Evolutionary conservation across 92 coral and sea anemone species (phyloP), one percentile per base, ranked within the genome.

Genomic region (Epizoanthus stellaris): DNA sequence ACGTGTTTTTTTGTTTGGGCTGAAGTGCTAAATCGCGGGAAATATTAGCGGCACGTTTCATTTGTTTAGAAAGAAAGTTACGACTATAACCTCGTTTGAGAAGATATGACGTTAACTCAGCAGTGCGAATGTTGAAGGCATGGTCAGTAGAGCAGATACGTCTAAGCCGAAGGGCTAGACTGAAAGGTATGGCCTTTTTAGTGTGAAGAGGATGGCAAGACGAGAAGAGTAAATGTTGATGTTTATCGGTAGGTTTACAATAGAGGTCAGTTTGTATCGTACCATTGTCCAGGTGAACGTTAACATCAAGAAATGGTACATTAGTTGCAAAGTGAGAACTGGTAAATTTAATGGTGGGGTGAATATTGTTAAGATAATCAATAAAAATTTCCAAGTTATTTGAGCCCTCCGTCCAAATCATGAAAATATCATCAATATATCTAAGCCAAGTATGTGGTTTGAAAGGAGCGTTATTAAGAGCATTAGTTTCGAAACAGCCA

Each of bases 101-200:
- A 39, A 85, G 87, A 77, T 80, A 87, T 40, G 90, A 34, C 14
- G 90, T 81, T 80, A 87, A 56, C 63, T 88, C 84, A 49, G 87
- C 82, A 74, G 91, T 73, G 75, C 88, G 91, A 83, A 75, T 82
- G 57, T 88, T 74, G 82, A 83, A 83, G 54, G 87, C 75, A 54
- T 83, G 66, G 87, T 88, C 88, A 65, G 76, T 86, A 34, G 84
- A 84, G 71, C 87, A 86, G 77, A 86, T 86, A n/a, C 89, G 89
- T 66, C 89, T 52, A 11, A 86, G 80, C 23, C 91, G 88, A 57
- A 73, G 88, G 56, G 86, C 85, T 65, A 81, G 45, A 56, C 76
- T 80, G 36, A 76, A 80, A 23, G 84, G 84, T 13, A 80, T 80
- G 23, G 85, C 85, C 58, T 80, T 80, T 82, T 82, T 80, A 15